Conservation (phyloP, 2,888 invertebrate genomes). For the Cephus spinipes region DNA sequence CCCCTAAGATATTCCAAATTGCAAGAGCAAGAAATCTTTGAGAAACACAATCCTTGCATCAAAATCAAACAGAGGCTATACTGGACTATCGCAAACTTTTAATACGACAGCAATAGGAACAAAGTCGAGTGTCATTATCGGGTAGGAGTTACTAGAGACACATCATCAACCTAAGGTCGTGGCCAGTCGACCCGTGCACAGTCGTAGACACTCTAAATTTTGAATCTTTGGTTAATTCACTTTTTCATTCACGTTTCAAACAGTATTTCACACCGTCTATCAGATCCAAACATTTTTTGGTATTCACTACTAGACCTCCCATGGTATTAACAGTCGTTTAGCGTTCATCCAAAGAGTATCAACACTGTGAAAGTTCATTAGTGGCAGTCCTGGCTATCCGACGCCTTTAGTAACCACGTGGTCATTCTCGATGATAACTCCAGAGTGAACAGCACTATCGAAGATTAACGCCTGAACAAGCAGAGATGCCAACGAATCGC, state of each 20-base stretch:
- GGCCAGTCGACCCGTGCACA: slow-evolving; percentile 38
- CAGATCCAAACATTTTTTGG: neutral
- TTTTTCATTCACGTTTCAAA: neutral
- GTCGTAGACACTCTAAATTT: slow-evolving; percentile 42
- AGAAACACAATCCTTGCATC: neutral
- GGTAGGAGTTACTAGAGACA: slow-evolving; percentile 31
- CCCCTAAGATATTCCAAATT: neutral
- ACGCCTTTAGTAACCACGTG: slow-evolving; percentile 49
- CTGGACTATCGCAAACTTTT: neutral
- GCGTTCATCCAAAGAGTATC: neutral
- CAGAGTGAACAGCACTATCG: slow-evolving; percentile 31
- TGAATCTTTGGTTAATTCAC: neutral
- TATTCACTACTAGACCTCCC: neutral
- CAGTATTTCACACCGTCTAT: neutral
- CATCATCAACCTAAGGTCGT: slow-evolving; percentile 42
- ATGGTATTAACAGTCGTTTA: neutral
- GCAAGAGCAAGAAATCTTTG: neutral
- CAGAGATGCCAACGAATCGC: slow-evolving; percentile 8
- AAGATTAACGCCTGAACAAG: slow-evolving; percentile 28
- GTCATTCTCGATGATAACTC: slow-evolving; percentile 39
- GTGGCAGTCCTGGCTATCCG: slow-evolving; percentile 15
- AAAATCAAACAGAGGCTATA: neutral
- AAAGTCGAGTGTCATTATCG: slow-evolving; percentile 30
- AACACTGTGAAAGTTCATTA: neutral
- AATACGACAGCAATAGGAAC: neutral